A percentile compares a stretch with the other conserved stretches of the same genome.
Conservation (phyloP, 2,797 vertebrate species). For the Australoheros facetus region DNA sequence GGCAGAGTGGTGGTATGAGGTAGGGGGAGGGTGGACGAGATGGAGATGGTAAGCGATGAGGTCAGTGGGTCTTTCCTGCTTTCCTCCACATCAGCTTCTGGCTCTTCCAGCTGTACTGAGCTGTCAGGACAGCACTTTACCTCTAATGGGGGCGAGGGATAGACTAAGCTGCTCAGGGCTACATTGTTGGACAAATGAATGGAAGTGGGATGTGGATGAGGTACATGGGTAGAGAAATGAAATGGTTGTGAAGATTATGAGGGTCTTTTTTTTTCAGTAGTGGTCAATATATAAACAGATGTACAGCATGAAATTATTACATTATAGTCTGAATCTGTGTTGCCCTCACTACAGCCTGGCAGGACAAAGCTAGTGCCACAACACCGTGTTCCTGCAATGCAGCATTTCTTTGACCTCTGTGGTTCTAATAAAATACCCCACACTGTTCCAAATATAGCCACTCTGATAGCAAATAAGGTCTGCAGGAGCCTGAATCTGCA, state of each 20-base stretch:
- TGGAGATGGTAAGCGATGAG: conserved; percentile 66
- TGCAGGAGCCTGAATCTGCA: background rate
- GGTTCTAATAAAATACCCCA: conserved; percentile 26
- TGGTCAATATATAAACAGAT: background rate
- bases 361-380: conserved; percentile 30
- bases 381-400: conserved; percentile 55
- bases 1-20: conserved; percentile 51
- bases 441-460: conserved; percentile 9
- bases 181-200: conserved; percentile 35
- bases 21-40: conserved; percentile 67
- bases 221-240: conserved; percentile 31
- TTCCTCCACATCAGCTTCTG: conserved; percentile 47
- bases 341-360: background rate
- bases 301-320: background rate
- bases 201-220: conserved; percentile 38
- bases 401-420: conserved; percentile 49
- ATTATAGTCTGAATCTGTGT: background rate
- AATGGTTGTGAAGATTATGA: conserved; percentile 20
- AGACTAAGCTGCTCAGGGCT: conserved; percentile 72
- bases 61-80: conserved; percentile 53
- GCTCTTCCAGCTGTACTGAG: conserved; percentile 51
- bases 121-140: conserved; percentile 43
- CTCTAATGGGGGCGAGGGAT: conserved; percentile 27
- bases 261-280: background rate
- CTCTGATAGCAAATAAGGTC: background rate